phyloP scores from a whole-genome alignment of 35 echinoderm and acorn worm species.

The Heliocidaris erythrogramma region DNA sequence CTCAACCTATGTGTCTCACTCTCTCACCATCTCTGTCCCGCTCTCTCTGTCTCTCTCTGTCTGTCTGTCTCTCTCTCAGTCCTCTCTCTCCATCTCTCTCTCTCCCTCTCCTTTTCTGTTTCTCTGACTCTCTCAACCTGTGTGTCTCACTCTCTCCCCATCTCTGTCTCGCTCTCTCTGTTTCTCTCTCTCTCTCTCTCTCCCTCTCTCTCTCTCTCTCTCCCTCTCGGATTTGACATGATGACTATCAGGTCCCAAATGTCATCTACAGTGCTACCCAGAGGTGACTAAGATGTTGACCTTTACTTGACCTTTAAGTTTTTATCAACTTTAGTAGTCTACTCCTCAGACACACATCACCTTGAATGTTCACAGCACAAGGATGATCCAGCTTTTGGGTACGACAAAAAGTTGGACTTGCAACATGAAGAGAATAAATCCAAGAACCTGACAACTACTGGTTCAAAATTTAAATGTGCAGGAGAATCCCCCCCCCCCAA shows the following conservation, averaged over 20 bases:
- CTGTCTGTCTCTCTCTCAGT: no score
- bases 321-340: not conserved
- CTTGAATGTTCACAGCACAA: not conserved
- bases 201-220: not conserved
- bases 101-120: not conserved
- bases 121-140: not conserved
- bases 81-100: no score
- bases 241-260: not conserved
- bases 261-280: not conserved
- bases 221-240: not conserved
- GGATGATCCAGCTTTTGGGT: not conserved
- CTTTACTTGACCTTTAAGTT: constrained; percentile 18
- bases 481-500: no score
- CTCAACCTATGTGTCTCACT: no score
- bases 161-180: not conserved
- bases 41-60: no score
- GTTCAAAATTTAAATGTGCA: no score
- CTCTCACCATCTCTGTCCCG: no score
- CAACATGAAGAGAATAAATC: no score
- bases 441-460: no score
- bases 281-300: constrained; percentile 24
- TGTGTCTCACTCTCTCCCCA: not conserved
- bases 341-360: not conserved
- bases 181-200: not conserved
- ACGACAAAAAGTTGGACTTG: no score